Evolutionary conservation across 2,888 invertebrate genomes (phyloP), one percentile per base, ranked within the genome.

Genomic region (Cheilosia vulpina): DNA sequence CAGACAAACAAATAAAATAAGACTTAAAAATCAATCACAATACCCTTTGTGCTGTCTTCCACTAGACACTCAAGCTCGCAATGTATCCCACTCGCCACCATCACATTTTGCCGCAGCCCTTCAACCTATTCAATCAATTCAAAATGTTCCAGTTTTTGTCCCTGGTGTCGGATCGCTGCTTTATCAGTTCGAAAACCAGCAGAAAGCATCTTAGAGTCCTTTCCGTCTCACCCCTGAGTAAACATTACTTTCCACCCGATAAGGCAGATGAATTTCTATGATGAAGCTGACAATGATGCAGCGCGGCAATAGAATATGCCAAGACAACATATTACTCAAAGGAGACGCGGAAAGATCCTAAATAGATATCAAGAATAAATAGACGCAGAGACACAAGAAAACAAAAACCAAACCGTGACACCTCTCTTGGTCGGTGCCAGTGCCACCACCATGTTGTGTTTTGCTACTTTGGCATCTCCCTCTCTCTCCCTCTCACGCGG

Each of bases 181-280:
- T 71, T 60, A 58, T 71, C 71, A 60, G 50, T 50, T 27, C 41
- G 13, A 50, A 38, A 50, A 50, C 53, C 58, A 71, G 50, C 41
- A 60, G 38, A 58, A 47, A 24, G 6, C 47, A 60, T 71, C 58
- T 27, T 5, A 17, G 21, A 73, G 63, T 73, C 31, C 62, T 45
- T 69, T 47, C 11, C 27, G 19, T 43, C 11, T 31, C 13, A 55
- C 31, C 75, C 57, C 58, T 76, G 47, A 66, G 50, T 57, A 72
- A 82, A 78, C 65, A 53, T 72, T 72, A 62, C 52, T 55, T 80
- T 84, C 80, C 65, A 83, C 53, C 73, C 73, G 79, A 84, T 84
- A 84, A 84, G 79, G 72, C 83, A 79, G 83, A 84, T 84, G 73
- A 73, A 79, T 79, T 84, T 75, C 83, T 73, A 65, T 80, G 73